A percentile compares a stretch with the other conserved stretches of the same genome.
Conservation (phyloP, 2,888 invertebrate species). For the Ariolimax columbianus region DNA sequence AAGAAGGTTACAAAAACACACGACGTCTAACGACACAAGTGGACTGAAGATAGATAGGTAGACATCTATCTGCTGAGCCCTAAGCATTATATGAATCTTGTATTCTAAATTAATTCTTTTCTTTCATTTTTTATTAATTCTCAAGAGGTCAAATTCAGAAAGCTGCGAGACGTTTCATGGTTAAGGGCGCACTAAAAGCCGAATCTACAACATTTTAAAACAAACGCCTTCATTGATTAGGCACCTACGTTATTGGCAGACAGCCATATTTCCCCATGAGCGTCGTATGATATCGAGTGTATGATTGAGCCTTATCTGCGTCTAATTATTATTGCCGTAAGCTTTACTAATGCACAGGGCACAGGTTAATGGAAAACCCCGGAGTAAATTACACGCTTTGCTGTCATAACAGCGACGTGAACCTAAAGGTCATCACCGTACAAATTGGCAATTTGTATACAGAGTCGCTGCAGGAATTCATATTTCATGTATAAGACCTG, state of each 20-base stretch:
- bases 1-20: no score
- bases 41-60: no score
- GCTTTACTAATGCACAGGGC: background rate
- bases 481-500: background rate
- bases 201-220: background rate
- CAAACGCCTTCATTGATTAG: no score
- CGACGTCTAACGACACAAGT: no score
- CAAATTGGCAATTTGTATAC: constrained; percentile 20
- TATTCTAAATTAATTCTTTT: no score
- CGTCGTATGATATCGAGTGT: background rate
- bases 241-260: no score
- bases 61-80: no score
- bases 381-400: constrained; percentile 14
- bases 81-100: no score
- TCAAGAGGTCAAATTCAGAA: background rate
- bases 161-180: background rate
- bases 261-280: background rate
- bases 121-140: no score
- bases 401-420: background rate
- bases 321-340: constrained; percentile 9
- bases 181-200: background rate
- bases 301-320: constrained; percentile 14
- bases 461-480: background rate
- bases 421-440: background rate
- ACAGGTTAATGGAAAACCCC: background rate